Percentiles rank a stretch among this genome's conserved stretches.
These are phyloP conservation scores for Callipepla squamata DNA, from an alignment of 2,113 vertebrate genomes.

Conservation along the genomic window DNA sequence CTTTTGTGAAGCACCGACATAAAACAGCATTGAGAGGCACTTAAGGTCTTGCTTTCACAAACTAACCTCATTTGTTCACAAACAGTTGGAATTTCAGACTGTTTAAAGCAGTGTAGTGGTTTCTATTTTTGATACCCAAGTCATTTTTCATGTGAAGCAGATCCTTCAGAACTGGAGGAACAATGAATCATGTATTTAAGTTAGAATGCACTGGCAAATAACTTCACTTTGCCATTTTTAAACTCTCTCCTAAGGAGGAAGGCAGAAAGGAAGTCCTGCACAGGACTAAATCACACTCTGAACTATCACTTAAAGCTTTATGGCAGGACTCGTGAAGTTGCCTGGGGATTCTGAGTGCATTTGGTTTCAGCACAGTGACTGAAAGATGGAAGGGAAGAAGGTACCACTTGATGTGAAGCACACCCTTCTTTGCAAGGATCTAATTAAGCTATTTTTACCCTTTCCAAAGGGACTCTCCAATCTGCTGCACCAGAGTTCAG, in stretches of 20 bases:
- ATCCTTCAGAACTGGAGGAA: conserved; percentile 38
- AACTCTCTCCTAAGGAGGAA: not conserved
- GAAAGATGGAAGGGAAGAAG: too few species aligned
- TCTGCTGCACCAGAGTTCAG: not conserved
- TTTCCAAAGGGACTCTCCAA: not conserved
- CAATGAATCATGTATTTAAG: not conserved
- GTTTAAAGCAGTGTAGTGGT: not conserved
- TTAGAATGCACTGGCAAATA: not conserved
- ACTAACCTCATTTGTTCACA: not conserved
- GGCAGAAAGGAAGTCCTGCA: not conserved
- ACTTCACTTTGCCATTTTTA: not conserved
- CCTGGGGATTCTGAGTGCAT: not conserved
- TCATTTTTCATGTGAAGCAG: not conserved
- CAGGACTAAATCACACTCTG: not conserved
- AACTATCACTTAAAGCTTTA: not conserved
- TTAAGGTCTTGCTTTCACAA: not conserved
- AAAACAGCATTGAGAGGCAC: not conserved
- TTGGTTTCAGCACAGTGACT: not conserved
- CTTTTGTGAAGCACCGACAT: not conserved
- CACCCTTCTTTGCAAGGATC: not conserved
- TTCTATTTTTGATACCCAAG: conserved; percentile 9
- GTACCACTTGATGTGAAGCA: not conserved
- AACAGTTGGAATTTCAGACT: not conserved
- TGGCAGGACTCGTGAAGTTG: not conserved
- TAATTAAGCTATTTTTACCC: not conserved